Conservation (phyloP, 2,797 vertebrate species). For the Anomalospiza imberbis region DNA sequence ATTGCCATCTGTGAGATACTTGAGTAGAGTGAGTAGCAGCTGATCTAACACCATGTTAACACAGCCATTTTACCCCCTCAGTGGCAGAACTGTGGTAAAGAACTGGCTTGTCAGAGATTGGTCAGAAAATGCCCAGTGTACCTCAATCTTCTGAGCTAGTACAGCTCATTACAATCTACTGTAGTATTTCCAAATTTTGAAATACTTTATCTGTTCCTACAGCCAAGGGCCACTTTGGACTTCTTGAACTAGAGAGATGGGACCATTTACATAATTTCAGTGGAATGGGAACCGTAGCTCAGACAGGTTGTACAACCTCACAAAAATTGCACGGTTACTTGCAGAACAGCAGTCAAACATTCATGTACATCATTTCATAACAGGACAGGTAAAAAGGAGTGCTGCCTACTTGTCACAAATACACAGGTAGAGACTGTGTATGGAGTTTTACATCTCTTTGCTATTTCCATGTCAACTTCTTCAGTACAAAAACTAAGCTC, state of each 20-base stretch:
- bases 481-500: neutral
- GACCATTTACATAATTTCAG: neutral
- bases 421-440: neutral
- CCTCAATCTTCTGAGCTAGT: neutral
- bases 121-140: neutral
- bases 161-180: neutral
- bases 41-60: neutral
- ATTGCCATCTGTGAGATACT: neutral
- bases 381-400: neutral
- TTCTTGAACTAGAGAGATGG: neutral
- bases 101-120: fast-evolving
- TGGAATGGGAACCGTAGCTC: neutral
- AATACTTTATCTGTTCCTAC: neutral
- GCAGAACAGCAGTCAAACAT: neutral
- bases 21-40: neutral
- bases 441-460: neutral
- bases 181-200: neutral
- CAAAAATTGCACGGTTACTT: neutral
- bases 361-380: neutral
- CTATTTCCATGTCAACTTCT: neutral
- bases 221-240: neutral
- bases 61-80: neutral
- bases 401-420: neutral
- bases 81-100: neutral
- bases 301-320: neutral